Percentiles rank a stretch among this genome's conserved stretches.
phyloP scores from a whole-genome alignment of 2,888 invertebrate species.

The Cosmia trapezina region DNA sequence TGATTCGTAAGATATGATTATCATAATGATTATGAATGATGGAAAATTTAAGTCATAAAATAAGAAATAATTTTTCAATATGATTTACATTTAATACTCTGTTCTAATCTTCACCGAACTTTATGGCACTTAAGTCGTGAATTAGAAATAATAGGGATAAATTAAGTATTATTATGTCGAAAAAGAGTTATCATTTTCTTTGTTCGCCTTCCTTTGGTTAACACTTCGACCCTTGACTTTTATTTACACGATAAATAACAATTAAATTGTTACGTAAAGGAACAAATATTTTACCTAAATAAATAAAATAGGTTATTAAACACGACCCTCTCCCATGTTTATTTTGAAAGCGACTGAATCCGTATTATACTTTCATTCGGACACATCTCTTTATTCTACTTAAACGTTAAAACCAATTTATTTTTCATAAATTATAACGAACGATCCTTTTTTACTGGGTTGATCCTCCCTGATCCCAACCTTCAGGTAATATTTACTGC shows the following conservation, averaged over 20 bases:
- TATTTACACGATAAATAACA: constrained; percentile 20
- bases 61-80: neutral
- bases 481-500: constrained; percentile 61
- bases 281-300: constrained; percentile 30
- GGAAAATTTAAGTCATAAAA: neutral
- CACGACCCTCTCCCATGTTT: constrained; percentile 38
- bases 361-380: constrained; percentile 37
- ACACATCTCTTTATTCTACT: constrained; percentile 58
- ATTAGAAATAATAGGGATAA: neutral
- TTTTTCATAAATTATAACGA: constrained; percentile 59
- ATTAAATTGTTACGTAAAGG: constrained; percentile 21
- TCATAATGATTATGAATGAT: no score
- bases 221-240: neutral
- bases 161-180: neutral
- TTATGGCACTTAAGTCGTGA: neutral
- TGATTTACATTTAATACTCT: neutral
- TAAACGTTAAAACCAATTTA: constrained; percentile 62
- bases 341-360: constrained; percentile 46
- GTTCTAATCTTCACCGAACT: neutral
- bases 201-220: neutral
- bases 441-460: constrained; percentile 55
- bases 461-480: constrained; percentile 50
- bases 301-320: constrained; percentile 41
- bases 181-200: neutral
- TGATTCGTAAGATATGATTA: no score